Evolutionary conservation across 2,797 vertebrate species (phyloP), one percentile per base, ranked within the genome.

Genomic region (Allobates femoralis): DNA sequence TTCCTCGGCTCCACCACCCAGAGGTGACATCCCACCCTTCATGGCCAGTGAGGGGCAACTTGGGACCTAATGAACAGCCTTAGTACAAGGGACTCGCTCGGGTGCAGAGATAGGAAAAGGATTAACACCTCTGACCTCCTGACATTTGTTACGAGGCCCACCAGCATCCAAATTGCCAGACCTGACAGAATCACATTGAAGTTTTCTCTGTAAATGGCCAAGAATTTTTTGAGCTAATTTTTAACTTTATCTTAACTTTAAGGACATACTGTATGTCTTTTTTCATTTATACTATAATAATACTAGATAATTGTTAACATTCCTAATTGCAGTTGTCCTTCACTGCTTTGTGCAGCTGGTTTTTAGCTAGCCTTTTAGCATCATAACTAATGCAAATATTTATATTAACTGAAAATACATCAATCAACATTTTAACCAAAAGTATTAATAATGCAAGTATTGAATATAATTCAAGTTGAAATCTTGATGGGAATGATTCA

Each of bases 381-480:
- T 21, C 12, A 73, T 46, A 46, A 73, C 71, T 50, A 74, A 74
- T 74, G 12, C 71, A 50, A 74, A 64, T 37, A 80, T 80, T 46
- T 64, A 50, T 64, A 67, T 51, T 30, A 66, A 81, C 58, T 81
- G 32, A 81, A 51, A 51, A 64, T 51, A 30, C 58, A 58, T 78
- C 55, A 62, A 34, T 37, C 23, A n/a, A 18, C 77, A 62, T 37
- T 60, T 34, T 41, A 41, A 62, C 32, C 34, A 79, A 46, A 60
- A 60, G 55, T 62, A 60, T 60, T 82, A 69, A 30, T 46, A 66
- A 82, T 69, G 53, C 34, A 30, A 82, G 12, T 53, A 50, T 53
- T 78, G 74, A 78, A 32, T 23, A 77, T 78, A 78, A 85, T 67
- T 67, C 32, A 78, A 78, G 60, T 67, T 74, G 81, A 83, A 83